These are phyloP conservation scores for Corvus moneduloides DNA, from an alignment of 2,113 vertebrate species.

Conservation along the genomic window DNA sequence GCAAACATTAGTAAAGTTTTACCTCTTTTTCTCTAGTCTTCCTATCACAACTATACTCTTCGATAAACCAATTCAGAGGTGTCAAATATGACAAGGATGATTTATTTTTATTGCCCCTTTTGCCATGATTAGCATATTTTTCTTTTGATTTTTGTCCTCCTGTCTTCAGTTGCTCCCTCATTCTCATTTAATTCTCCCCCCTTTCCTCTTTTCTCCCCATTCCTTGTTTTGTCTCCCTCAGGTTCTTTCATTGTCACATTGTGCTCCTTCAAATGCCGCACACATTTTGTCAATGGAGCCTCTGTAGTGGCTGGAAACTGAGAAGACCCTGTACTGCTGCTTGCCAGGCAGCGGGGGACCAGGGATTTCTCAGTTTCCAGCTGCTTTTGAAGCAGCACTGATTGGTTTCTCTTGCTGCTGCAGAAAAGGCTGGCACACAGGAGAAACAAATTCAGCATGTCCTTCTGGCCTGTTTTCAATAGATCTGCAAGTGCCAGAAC, in stretches of 20 bases:
- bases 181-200: background rate
- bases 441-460: slow-evolving; percentile 64
- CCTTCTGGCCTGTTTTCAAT: slow-evolving; percentile 59
- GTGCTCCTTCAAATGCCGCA: slow-evolving; percentile 12
- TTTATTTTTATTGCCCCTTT: background rate
- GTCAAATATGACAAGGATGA: background rate
- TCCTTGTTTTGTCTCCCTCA: slow-evolving; percentile 23
- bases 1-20: background rate
- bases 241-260: slow-evolving; percentile 63
- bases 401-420: slow-evolving; percentile 51
- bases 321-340: slow-evolving; percentile 51
- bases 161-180: background rate
- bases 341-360: slow-evolving; percentile 53
- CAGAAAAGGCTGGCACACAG: slow-evolving; percentile 56
- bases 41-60: background rate
- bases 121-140: background rate
- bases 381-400: slow-evolving; percentile 60
- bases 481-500: slow-evolving; percentile 46
- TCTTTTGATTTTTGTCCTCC: background rate
- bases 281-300: slow-evolving; percentile 57
- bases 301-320: slow-evolving; percentile 61
- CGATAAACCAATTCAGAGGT: background rate
- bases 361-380: slow-evolving; percentile 61
- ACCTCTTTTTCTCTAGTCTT: background rate
- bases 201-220: background rate